phyloP scores from a whole-genome alignment of 2,113 vertebrate species.

The Psittacula cyanocephala region DNA sequence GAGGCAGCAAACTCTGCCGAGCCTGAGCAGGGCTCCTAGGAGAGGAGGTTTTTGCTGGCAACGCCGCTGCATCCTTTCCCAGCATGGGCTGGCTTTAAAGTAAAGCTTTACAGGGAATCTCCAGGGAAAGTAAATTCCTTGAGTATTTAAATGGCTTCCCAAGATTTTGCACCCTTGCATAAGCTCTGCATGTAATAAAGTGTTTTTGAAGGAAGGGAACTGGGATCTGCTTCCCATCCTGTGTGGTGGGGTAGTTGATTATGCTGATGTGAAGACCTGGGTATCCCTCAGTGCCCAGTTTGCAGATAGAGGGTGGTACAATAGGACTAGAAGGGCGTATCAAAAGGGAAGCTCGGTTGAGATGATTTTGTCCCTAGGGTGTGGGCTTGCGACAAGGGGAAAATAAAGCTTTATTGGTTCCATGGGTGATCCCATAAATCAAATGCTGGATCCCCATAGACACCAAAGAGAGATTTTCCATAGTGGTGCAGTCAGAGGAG shows the following conservation, averaged over 20 bases:
- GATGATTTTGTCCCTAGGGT: neutral
- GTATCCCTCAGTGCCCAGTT: neutral
- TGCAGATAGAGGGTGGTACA: neutral
- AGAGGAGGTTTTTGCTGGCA: neutral
- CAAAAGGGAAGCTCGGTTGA: neutral
- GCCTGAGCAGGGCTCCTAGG: neutral
- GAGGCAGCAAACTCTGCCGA: neutral
- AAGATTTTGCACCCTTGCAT: neutral
- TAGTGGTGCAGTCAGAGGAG: neutral
- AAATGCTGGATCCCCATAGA: neutral
- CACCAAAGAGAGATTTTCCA: neutral
- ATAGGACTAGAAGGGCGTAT: accelerated
- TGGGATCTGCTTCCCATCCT: neutral
- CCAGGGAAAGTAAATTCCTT: neutral
- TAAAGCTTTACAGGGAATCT: neutral
- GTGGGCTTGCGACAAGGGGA: neutral
- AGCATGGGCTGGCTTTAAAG: neutral
- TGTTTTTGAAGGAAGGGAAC: neutral
- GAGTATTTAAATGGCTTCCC: neutral
- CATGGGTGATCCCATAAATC: neutral
- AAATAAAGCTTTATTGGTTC: neutral
- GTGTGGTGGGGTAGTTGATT: neutral
- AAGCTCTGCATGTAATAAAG: neutral
- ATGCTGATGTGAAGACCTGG: neutral
- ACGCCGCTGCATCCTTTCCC: neutral